phyloP scores from a whole-genome alignment of 1,140 invertebrate genomes.

The Brachionus sp. region DNA sequence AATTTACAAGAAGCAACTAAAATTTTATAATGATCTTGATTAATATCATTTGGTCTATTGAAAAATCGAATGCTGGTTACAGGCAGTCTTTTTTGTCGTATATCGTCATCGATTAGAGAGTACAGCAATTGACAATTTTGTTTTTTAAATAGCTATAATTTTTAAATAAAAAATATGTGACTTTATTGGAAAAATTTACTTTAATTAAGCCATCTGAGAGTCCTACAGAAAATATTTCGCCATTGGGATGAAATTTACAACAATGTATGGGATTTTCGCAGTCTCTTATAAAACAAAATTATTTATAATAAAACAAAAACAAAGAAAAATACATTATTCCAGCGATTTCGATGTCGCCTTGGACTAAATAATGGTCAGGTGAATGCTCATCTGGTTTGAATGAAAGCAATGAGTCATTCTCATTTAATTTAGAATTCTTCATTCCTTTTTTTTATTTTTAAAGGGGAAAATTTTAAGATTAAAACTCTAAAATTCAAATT shows the following conservation, averaged over 20 bases:
- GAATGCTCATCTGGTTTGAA: neutral
- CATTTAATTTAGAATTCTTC: constrained; percentile 7
- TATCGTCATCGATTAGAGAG: constrained; percentile 31
- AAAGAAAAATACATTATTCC: neutral
- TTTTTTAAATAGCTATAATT: neutral
- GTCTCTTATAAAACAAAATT: constrained; percentile 4
- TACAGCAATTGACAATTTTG: constrained; percentile 23
- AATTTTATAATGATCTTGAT: constrained; percentile 37
- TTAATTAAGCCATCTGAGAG: constrained; percentile 29
- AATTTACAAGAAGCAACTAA: constrained; percentile 21
- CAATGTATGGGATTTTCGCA: constrained; percentile 17
- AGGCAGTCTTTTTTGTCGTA: neutral
- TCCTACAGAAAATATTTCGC: constrained; percentile 20
- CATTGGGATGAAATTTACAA: constrained; percentile 22
- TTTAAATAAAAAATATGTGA: neutral
- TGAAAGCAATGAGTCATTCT: neutral
- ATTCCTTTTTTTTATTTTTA: neutral
- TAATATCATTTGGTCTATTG: neutral
- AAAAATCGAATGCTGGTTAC: constrained; percentile 36
- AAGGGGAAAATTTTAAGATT: neutral
- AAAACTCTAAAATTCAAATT: constrained; percentile 10
- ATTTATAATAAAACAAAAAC: neutral
- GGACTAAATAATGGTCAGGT: neutral
- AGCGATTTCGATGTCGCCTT: neutral
- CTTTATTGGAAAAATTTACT: constrained; percentile 9